Percentiles rank a stretch among this genome's conserved stretches.
These are phyloP conservation scores for Ceyx erithaca DNA, from an alignment of 2,797 vertebrate genomes.

Conservation along the genomic window DNA sequence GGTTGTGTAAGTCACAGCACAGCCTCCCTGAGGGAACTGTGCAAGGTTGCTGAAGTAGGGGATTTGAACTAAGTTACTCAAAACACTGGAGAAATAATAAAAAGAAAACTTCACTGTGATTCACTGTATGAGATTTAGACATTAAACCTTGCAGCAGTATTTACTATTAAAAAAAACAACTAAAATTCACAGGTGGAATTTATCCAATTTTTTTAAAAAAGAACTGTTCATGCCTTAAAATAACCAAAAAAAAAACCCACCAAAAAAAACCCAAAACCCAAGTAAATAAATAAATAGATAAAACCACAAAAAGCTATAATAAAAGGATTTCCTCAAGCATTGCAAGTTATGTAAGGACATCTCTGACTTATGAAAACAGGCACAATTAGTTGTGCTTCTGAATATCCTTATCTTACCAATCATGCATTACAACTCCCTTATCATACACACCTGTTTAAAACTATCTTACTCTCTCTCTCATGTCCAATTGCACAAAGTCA, in stretches of 20 bases:
- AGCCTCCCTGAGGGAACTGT: not conserved
- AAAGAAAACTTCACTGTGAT: not conserved
- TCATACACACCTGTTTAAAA: not conserved
- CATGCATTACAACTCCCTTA: not conserved
- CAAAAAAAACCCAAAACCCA: too few relatives aligned
- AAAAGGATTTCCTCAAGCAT: slow-evolving; percentile 4
- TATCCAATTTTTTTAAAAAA: not conserved
- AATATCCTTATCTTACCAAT: not conserved
- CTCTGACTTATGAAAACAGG: not conserved
- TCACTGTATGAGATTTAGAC: not conserved
- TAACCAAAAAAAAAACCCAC: fast-evolving
- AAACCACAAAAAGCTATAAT: not conserved
- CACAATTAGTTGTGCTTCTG: not conserved
- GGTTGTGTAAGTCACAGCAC: not conserved
- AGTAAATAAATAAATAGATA: too few relatives aligned
- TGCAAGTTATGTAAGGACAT: not conserved
- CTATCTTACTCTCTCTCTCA: not conserved
- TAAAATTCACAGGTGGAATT: slow-evolving; percentile 8
- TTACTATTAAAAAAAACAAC: not conserved
- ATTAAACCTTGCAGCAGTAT: not conserved
- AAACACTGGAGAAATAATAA: not conserved
- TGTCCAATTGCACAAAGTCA: not conserved
- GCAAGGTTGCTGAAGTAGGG: not conserved
- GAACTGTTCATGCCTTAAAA: not conserved
- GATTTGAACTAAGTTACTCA: slow-evolving; percentile 1